Evolutionary conservation across 1,140 invertebrate species (phyloP), one percentile per base, ranked within the genome.

Genomic region (Centruroides vittatus): DNA sequence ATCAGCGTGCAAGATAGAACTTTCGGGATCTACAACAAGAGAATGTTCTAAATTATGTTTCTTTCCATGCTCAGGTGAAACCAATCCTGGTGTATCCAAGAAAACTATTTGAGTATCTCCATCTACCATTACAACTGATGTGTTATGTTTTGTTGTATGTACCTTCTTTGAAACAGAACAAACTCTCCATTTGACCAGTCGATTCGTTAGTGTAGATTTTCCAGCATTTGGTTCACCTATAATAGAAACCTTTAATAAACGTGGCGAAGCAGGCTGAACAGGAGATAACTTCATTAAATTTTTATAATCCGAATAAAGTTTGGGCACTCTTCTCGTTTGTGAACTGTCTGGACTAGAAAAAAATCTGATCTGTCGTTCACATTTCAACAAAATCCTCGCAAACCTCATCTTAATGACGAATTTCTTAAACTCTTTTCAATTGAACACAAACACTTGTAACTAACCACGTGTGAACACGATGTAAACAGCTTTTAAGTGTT

Each of bases 141-240:
- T 79, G 62, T 84, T 81, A 57, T 78, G 78, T 63, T 83, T 79
- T 3, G 93, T 97, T 12, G 93, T 95, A 69, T 97, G 92, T 23
- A 90, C 84, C 76, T 92, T 93, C 36, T 78, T 82, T 1, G 92
- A 96, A 9, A 86, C 82, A 49, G 90, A 82, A 74, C 89, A 91
- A 78, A 91, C 89, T 71, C 83, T 84, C 76, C 88, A 81, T 61
- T 59, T 61, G 0, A 61, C 55, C n/a, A 64, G 41, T 11, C 35
- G 58, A 78, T 97, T 98, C 47, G 93, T 86, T 3, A 98, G 76
- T 2, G 92, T 94, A 74, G 92, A 95, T 75, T 98, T 98, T 55
- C 93, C 93, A 63, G 82, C 83, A 79, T 96, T 97, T 34, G 93
- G 92, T 34, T 85, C 75, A 10, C 93, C 93, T 63, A 98, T 80